Conservation (phyloP, 2,888 invertebrate species). For the Epistrophe eligans region DNA sequence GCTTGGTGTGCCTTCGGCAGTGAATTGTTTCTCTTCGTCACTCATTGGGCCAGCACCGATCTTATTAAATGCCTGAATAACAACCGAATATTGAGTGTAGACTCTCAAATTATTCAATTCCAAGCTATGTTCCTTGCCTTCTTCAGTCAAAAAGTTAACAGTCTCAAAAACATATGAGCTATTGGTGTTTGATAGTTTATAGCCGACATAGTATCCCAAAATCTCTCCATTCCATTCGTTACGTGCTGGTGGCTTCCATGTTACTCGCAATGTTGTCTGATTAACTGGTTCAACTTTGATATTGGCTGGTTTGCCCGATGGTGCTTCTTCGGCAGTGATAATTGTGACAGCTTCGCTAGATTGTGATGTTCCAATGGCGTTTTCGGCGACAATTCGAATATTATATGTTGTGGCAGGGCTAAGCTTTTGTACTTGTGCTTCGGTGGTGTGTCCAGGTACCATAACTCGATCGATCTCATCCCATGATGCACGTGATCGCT, state of each 20-base stretch:
- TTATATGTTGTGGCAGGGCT: constrained; percentile 97
- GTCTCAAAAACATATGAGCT: constrained; percentile 96
- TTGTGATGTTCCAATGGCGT: constrained; percentile 96
- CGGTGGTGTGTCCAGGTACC: constrained; percentile 94
- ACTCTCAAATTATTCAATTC: constrained; percentile 93
- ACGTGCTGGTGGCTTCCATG: constrained; percentile 95
- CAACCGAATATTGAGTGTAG: constrained; percentile 97
- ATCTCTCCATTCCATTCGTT: constrained; percentile 97
- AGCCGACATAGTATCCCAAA: constrained; percentile 95
- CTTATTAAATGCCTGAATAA: constrained; percentile 97
- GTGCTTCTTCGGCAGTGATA: constrained; percentile 97
- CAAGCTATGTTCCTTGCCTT: constrained; percentile 94
- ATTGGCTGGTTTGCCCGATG: constrained; percentile 92
- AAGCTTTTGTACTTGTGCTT: constrained; percentile 94
- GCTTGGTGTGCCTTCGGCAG: constrained; percentile 96
- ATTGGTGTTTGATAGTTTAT: constrained; percentile 92
- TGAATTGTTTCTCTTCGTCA: constrained; percentile 94
- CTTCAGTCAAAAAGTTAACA: constrained; percentile 95
- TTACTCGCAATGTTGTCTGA: constrained; percentile 93
- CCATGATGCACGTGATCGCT: constrained; percentile 92
- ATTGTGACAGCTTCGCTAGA: constrained; percentile 97
- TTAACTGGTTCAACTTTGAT: constrained; percentile 94
- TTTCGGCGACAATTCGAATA: constrained; percentile 95
- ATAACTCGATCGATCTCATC: constrained; percentile 94
- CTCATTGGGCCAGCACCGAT: constrained; percentile 96